These are phyloP conservation scores for Diabrotica undecimpunctata DNA, from an alignment of 1,140 invertebrate species.

Conservation along the genomic window DNA sequence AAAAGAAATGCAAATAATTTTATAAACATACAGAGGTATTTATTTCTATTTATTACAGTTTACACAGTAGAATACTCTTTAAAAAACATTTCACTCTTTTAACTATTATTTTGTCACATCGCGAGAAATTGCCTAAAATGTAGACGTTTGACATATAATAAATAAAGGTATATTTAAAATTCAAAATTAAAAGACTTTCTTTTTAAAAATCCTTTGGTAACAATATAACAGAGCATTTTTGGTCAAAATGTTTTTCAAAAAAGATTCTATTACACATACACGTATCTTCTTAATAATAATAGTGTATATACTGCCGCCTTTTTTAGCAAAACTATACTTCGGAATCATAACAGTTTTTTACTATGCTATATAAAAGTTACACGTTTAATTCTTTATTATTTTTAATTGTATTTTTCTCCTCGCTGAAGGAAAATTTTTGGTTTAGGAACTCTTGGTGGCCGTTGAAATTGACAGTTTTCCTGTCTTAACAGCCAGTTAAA, in stretches of 20 bases:
- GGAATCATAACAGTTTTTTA: slow-evolving; percentile 38
- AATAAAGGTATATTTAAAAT: no score
- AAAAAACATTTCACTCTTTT: background rate
- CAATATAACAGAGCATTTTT: no score
- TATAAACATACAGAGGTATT: slow-evolving; percentile 32
- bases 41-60: slow-evolving; percentile 35
- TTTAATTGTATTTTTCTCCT: slow-evolving; percentile 37
- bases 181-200: no score
- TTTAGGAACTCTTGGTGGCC: slow-evolving; percentile 45
- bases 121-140: no score
- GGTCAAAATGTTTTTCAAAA: background rate
- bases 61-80: slow-evolving; percentile 28
- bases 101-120: no score
- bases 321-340: slow-evolving; percentile 44
- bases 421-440: slow-evolving; percentile 32
- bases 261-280: background rate
- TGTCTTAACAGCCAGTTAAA: slow-evolving; percentile 11
- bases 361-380: slow-evolving; percentile 45
- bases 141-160: no score
- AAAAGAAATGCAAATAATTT: slow-evolving; percentile 38
- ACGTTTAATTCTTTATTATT: slow-evolving; percentile 30
- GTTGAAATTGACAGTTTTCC: background rate
- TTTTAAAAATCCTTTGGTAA: no score
- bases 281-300: slow-evolving; percentile 31
- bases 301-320: slow-evolving; percentile 36